Percentiles rank a stretch among this genome's conserved stretches.
Conservation (phyloP, 2,113 vertebrate species). For the Urocolius indicus region DNA sequence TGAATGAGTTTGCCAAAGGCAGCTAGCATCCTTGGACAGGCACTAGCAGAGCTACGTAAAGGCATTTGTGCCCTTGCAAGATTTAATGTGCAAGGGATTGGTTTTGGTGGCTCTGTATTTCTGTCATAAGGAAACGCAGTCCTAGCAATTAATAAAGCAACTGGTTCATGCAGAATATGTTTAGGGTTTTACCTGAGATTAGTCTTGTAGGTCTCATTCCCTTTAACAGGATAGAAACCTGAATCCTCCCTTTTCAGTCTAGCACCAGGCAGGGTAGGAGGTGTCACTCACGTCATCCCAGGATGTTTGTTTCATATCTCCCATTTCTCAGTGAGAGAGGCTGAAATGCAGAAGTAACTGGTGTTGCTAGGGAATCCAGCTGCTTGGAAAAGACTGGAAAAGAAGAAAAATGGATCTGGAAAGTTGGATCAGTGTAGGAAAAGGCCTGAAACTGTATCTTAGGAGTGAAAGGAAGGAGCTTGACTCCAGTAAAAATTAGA, state of each 20-base stretch:
- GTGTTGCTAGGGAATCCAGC: background rate
- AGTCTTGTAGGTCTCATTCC: background rate
- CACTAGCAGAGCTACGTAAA: background rate
- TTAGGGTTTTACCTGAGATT: background rate
- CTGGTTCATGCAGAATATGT: background rate
- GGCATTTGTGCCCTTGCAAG: background rate
- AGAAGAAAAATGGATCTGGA: background rate
- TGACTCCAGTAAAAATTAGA: background rate
- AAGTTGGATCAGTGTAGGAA: background rate
- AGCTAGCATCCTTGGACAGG: background rate
- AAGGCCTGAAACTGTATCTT: background rate
- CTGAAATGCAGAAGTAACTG: background rate
- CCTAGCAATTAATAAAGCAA: background rate
- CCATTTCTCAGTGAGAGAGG: background rate
- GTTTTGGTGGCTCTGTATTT: background rate
- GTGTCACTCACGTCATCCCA: background rate
- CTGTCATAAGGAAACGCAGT: background rate
- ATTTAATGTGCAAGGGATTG: background rate
- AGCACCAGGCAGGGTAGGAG: background rate
- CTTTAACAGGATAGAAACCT: background rate
- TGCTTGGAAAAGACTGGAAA: background rate
- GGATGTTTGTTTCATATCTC: background rate
- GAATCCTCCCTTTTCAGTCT: rapidly evolving
- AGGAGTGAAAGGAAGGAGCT: background rate
- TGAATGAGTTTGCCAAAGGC: background rate